Percentiles rank a stretch among this genome's conserved stretches.
Evolutionary conservation across 2,888 invertebrate genomes (phyloP).

Genomic region (Esperia sulphurella): DNA sequence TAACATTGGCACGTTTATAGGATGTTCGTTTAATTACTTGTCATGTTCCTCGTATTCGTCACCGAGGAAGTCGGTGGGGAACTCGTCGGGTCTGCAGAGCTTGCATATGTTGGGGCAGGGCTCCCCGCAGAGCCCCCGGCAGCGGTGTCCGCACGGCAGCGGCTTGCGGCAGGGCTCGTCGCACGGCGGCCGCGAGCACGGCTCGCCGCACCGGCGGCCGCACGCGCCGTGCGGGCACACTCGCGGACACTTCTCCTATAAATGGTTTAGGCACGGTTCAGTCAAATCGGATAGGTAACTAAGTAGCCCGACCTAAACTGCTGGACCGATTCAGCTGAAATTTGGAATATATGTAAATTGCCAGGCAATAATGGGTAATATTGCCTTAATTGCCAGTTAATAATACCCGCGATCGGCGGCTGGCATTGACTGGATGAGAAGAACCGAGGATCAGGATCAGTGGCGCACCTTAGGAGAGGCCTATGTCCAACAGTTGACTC

Average conservation of each 20-base stretch:
- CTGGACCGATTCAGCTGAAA: too few relatives aligned
- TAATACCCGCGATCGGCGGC: too few relatives aligned
- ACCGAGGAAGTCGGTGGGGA: slow-evolving; percentile 59
- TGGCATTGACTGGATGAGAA: too few relatives aligned
- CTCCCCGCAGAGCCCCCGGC: slow-evolving; percentile 87
- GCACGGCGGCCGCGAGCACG: slow-evolving; percentile 68
- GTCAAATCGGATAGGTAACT: too few relatives aligned
- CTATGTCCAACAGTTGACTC: too few relatives aligned
- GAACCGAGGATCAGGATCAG: too few relatives aligned
- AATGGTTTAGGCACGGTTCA: neutral
- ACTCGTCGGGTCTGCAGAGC: slow-evolving; percentile 72
- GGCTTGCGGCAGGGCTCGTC: slow-evolving; percentile 45
- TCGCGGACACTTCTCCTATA: slow-evolving; percentile 58
- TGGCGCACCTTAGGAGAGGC: too few relatives aligned
- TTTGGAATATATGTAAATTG: too few relatives aligned
- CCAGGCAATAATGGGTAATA: too few relatives aligned
- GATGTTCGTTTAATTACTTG: slow-evolving; percentile 45
- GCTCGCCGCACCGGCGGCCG: slow-evolving; percentile 57
- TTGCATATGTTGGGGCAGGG: slow-evolving; percentile 81
- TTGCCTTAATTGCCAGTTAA: too few relatives aligned
- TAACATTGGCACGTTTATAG: neutral
- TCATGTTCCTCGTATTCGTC: slow-evolving; percentile 69
- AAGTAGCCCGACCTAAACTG: too few relatives aligned
- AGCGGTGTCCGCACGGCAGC: slow-evolving; percentile 79
- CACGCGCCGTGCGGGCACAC: slow-evolving; percentile 71